Base-by-base conservation (phyloP, 2,797 vertebrate genomes). In the Philypnodon macrostomus region DNA sequence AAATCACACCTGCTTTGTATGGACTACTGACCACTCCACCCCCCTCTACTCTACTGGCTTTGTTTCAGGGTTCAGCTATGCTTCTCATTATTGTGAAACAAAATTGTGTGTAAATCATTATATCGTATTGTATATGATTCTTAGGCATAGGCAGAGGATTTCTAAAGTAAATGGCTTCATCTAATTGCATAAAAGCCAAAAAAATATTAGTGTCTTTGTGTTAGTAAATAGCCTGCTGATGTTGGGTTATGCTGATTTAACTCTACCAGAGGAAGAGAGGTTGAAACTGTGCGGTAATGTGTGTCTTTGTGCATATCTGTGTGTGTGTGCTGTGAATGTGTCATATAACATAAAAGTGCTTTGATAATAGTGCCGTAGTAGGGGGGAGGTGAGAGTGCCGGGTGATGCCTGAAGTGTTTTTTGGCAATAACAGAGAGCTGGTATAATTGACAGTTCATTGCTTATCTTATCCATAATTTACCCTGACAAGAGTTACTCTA, bases 401-500 rank as follows among this genome's bases (percentile, higher is more conserved):
- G 63, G 51, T 63, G 70, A 78, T 72, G 77, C 81, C 81, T 76
- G 67, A 35, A 45, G 78, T 63, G 53, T 23, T 63, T 77, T 80
- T 70, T 86, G 85, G 84, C 85, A 79, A 36, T 14, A 24, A 19
- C 50, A 42, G 53, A 68, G 21, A 58, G 57, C 63, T 69, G 66
- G 59, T 72, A n/a, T n/a, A 68, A 77, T 77, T 72, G 74, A 83
- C 76, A 76, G 75, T 71, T 66, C 68, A 77, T 64, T 18, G 41
- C 63, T 70, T 78, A 86, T 84, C 63, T 70, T 78, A 86, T 84
- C 79, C 74, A 73, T 86, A 82, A 86, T 88, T 87, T 83, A 80
- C 71, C 70, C 73, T 51, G 77, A 83, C 80, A 81, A 73, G 77
- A 73, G 62, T 57, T 73, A 80, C 67, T 80, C 78, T 70, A 72